Conservation (phyloP, 2,797 vertebrate genomes). For the Australoheros facetus region DNA sequence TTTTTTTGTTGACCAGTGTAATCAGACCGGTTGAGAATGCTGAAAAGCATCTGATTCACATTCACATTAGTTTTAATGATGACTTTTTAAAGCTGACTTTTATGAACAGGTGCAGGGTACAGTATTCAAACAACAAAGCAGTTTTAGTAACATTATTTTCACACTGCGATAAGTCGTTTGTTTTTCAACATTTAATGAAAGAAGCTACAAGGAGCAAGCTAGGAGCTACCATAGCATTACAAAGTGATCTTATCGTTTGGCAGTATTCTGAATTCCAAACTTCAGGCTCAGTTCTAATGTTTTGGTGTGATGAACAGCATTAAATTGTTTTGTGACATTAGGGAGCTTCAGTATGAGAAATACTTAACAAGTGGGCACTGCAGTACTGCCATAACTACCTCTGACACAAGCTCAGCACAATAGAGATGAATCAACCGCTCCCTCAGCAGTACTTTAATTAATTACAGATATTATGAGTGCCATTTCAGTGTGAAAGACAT, state of each 20-base stretch:
- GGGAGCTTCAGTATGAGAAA: not conserved
- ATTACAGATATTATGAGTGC: not conserved
- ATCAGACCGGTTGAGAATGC: too few relatives aligned
- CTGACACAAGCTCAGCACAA: not conserved
- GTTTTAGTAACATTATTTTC: not conserved
- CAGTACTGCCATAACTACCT: not conserved
- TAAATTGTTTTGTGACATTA: not conserved
- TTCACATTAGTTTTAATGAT: too few relatives aligned
- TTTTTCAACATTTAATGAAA: not conserved
- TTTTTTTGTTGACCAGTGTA: too few relatives aligned
- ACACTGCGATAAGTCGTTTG: not conserved
- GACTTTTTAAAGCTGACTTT: not conserved
- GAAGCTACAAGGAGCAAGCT: not conserved
- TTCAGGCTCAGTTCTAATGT: not conserved
- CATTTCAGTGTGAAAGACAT: not conserved
- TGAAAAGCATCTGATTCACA: too few relatives aligned
- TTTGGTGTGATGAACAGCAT: not conserved
- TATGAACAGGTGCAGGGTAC: rapidly evolving
- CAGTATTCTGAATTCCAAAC: not conserved
- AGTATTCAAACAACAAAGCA: too few relatives aligned
- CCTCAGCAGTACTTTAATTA: constrained; percentile 1
- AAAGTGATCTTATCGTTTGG: not conserved
- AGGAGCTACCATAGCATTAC: not conserved
- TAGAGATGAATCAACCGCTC: constrained; percentile 1
- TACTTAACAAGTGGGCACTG: not conserved